phyloP scores from a whole-genome alignment of 1,140 invertebrate genomes.

The Zeugodacus cucurbitae region DNA sequence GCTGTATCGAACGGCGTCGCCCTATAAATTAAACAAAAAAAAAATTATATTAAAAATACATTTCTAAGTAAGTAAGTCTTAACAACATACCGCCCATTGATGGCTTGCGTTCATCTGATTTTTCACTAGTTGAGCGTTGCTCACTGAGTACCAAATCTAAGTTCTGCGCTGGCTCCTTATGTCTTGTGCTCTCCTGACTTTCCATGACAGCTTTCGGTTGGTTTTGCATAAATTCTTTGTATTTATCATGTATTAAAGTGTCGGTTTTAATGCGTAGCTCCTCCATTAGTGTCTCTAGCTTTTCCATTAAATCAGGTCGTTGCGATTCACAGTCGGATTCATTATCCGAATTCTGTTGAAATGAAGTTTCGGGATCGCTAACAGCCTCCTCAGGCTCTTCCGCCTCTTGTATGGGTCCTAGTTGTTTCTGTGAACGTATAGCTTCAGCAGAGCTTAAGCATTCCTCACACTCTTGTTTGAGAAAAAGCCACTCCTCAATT shows the following conservation, averaged over 20 bases:
- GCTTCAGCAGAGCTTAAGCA: constrained; percentile 75
- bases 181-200: constrained; percentile 51
- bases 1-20: constrained; percentile 70
- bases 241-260: constrained; percentile 70
- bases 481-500: constrained; percentile 85
- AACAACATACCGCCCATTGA: constrained; percentile 49
- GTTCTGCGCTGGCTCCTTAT: constrained; percentile 39
- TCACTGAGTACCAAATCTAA: background rate
- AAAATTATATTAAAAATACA: background rate
- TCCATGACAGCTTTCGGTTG: constrained; percentile 64
- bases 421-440: constrained; percentile 68
- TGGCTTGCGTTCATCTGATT: constrained; percentile 53
- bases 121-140: constrained; percentile 40
- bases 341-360: constrained; percentile 71
- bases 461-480: constrained; percentile 87
- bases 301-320: constrained; percentile 76
- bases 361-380: constrained; percentile 66
- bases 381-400: constrained; percentile 70
- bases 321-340: constrained; percentile 72
- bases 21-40: constrained; percentile 47
- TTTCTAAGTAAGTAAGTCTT: background rate
- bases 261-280: constrained; percentile 79
- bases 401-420: constrained; percentile 75
- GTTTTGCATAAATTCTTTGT: constrained; percentile 69
- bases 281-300: constrained; percentile 76